These are phyloP conservation scores for Andrena camellia DNA, from an alignment of 2,888 invertebrate genomes.

Conservation along the genomic window DNA sequence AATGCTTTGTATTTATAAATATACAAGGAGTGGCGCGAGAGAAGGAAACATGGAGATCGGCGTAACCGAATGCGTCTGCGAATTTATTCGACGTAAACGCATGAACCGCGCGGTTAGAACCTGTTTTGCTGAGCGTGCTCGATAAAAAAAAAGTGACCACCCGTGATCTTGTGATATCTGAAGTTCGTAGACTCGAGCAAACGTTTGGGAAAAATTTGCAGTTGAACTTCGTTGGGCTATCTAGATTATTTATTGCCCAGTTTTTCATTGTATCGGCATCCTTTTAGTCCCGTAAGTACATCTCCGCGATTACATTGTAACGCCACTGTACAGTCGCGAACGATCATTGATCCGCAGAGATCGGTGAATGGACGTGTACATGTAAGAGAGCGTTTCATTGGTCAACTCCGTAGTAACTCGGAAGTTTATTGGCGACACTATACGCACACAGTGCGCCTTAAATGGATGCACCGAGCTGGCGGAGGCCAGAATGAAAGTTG, in stretches of 20 bases:
- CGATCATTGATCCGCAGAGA: constrained; percentile 57
- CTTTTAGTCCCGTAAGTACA: not conserved
- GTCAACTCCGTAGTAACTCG: constrained; percentile 56
- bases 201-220: not conserved
- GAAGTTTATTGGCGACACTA: constrained; percentile 61
- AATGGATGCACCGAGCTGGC: constrained; percentile 64
- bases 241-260: too few species aligned
- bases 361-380: constrained; percentile 61
- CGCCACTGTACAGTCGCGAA: not conserved
- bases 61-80: constrained; percentile 38
- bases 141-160: constrained; percentile 15
- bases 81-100: constrained; percentile 35
- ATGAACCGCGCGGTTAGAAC: not conserved
- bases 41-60: constrained; percentile 36
- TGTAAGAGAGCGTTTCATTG: constrained; percentile 52
- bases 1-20: constrained; percentile 6
- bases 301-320: constrained; percentile 6
- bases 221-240: too few species aligned
- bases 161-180: too few species aligned
- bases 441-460: constrained; percentile 68
- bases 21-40: constrained; percentile 6
- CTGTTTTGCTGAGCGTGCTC: not conserved
- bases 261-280: too few species aligned
- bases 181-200: not conserved
- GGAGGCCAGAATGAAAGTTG: constrained; percentile 70